These are phyloP conservation scores for Sardinella longiceps DNA, from an alignment of 2,797 vertebrate genomes.

Conservation along the genomic window DNA sequence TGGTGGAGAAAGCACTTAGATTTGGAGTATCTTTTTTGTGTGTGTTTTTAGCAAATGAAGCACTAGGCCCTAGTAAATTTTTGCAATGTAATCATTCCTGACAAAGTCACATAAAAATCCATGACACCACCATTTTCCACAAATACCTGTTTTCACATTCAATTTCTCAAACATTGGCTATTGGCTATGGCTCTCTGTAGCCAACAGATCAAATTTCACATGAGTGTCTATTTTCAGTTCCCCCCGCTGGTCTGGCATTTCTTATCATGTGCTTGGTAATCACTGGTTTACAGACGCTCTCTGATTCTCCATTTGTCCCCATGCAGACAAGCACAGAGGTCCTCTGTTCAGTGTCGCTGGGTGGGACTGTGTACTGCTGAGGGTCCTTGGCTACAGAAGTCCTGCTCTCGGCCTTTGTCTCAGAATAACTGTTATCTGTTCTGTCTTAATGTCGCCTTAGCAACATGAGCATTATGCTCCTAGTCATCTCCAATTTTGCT, in stretches of 20 bases:
- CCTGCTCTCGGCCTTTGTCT: background rate
- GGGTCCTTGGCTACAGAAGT: background rate
- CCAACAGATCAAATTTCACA: conserved; percentile 22
- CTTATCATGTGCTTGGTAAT: conserved; percentile 40
- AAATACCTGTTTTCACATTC: background rate
- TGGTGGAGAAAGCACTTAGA: background rate
- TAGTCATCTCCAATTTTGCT: background rate
- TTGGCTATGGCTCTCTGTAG: background rate
- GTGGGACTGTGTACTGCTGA: background rate
- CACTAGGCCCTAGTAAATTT: background rate
- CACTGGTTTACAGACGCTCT: conserved; percentile 24
- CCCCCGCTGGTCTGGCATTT: conserved; percentile 23
- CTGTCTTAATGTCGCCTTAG: background rate
- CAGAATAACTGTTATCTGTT: background rate
- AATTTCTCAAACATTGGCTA: background rate
- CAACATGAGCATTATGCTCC: background rate
- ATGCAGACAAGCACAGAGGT: conserved; percentile 25
- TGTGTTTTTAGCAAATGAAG: background rate
- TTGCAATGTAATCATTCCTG: background rate
- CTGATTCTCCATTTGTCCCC: conserved; percentile 5
- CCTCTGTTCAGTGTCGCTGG: conserved; percentile 26
- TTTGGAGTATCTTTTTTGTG: background rate
- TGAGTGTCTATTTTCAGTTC: conserved; percentile 33
- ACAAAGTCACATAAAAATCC: background rate
- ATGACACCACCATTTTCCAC: background rate